These are phyloP conservation scores for Actinopyga echinites DNA, from an alignment of 53 echinoderm and acorn worm genomes.

Conservation along the genomic window DNA sequence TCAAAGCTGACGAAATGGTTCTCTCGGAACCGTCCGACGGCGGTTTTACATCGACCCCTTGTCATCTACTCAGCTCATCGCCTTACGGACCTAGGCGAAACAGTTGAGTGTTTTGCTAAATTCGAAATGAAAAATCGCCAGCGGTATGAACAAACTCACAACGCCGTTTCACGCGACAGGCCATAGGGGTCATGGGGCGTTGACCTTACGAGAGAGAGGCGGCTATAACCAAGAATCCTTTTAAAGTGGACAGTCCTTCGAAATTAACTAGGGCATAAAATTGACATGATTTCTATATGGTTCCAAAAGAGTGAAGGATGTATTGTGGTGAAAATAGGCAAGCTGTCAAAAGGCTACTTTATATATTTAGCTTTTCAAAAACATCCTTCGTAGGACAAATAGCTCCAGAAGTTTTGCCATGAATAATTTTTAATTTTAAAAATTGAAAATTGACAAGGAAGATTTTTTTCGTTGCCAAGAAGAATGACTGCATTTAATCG, in stretches of 20 bases:
- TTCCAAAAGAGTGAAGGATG: too few relatives aligned
- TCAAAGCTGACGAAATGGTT: too few relatives aligned
- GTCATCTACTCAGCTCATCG: neutral
- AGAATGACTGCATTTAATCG: too few relatives aligned
- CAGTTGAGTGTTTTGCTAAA: conserved; percentile 20
- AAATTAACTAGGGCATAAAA: conserved; percentile 38
- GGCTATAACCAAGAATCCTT: neutral
- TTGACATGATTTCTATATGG: conserved; percentile 6
- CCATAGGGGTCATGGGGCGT: conserved; percentile 8
- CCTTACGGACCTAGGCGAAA: neutral
- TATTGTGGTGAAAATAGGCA: too few relatives aligned
- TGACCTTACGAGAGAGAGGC: conserved; percentile 1
- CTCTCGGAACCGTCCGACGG: too few relatives aligned
- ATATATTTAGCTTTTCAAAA: too few relatives aligned
- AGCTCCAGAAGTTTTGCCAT: too few relatives aligned
- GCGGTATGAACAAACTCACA: conserved; percentile 19
- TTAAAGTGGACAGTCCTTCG: conserved; percentile 5
- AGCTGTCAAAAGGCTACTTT: too few relatives aligned
- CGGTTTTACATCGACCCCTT: neutral
- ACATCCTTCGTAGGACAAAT: too few relatives aligned
- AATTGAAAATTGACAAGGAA: too few relatives aligned
- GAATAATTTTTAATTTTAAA: too few relatives aligned
- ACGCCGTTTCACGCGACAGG: neutral
- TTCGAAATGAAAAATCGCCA: conserved; percentile 22
- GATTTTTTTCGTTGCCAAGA: too few relatives aligned